Conservation (phyloP, 2,797 vertebrate genomes). For the Lutjanus campechanus region DNA sequence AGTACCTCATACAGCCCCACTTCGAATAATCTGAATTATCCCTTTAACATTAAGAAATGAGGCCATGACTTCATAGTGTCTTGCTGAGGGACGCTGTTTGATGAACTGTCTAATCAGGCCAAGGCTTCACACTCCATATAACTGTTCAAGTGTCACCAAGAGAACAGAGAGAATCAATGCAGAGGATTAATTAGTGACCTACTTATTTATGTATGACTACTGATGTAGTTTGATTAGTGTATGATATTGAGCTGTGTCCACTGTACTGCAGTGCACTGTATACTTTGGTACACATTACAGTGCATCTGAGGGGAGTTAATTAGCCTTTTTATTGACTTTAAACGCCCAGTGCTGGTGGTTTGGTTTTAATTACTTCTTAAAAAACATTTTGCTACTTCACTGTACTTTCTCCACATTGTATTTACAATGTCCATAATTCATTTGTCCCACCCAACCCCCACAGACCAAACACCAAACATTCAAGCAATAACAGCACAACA, state of each 20-base stretch:
- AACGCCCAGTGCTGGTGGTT: constrained; percentile 3
- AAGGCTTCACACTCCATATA: constrained; percentile 1
- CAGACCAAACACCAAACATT: not conserved
- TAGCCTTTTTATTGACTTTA: constrained; percentile 33
- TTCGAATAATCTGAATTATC: too few species aligned
- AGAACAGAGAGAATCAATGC: constrained; percentile 34
- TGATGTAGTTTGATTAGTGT: constrained; percentile 21
- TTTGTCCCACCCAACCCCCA: not conserved
- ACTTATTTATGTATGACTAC: constrained; percentile 60
- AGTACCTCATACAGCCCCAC: too few species aligned
- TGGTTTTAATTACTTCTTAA: constrained; percentile 22
- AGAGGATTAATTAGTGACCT: constrained; percentile 57
- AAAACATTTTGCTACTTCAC: constrained; percentile 4
- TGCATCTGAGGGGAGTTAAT: constrained; percentile 32
- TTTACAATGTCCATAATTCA: not conserved
- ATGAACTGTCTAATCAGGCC: constrained; percentile 30
- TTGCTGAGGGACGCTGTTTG: constrained; percentile 17
- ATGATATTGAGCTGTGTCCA: constrained; percentile 23
- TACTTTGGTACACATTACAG: constrained; percentile 6
- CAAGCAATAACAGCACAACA: not conserved
- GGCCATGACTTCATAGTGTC: not conserved
- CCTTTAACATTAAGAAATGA: not conserved
- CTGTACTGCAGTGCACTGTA: constrained; percentile 10
- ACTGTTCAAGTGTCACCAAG: constrained; percentile 33
- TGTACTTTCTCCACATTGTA: not conserved